Base-by-base conservation (phyloP, 37 sponge, comb jelly and placozoan species). In the Tethya wilhelma region DNA sequence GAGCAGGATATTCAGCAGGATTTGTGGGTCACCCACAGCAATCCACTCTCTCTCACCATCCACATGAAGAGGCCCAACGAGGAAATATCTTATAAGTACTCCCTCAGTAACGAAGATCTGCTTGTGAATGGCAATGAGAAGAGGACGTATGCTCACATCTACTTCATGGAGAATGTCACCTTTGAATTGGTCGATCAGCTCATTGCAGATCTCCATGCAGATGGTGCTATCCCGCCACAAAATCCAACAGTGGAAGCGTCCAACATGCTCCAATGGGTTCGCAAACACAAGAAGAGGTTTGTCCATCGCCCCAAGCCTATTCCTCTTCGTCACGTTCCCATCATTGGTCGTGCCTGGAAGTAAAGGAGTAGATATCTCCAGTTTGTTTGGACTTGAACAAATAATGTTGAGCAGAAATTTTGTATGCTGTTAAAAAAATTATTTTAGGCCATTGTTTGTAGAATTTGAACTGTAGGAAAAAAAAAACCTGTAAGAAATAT, bases 1-100 rank as follows among this genome's bases (percentile, higher is more conserved):
- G 80, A 37, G 41, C 19, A 69, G 36, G 71, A 69, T 2, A 26
- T 67, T 8, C 42, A 59, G 22, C 22, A 28, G 69, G 71, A 80
- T 66, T 39, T 80, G 1, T 70, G 59, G 71, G 57, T 80, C 57
- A 38, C 30, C 31, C 56, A 41, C 60, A n/a, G n/a, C n/a, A 70
- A 9, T 0, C 43, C 41, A 0, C 40, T 58, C 19, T 55, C 80
- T 0, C 69, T 80, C 40, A 36, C 80, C 2, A 6, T 80, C 4
- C 71, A 41, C 28, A 69, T 80, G 20, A 69, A 36, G 32, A 79
- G 55, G 32, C 80, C 80, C n/a, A 68, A 45, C 25, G 37, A 43
- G 8, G 59, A 6, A 19, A 68, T 79, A 34, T 22, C 44, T 37
- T 0, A 34, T 4, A 79, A 79, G 59, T 79, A 79, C 57, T 33